Conservation (phyloP, 2,797 vertebrate genomes). For the Anniella stebbinsi region DNA sequence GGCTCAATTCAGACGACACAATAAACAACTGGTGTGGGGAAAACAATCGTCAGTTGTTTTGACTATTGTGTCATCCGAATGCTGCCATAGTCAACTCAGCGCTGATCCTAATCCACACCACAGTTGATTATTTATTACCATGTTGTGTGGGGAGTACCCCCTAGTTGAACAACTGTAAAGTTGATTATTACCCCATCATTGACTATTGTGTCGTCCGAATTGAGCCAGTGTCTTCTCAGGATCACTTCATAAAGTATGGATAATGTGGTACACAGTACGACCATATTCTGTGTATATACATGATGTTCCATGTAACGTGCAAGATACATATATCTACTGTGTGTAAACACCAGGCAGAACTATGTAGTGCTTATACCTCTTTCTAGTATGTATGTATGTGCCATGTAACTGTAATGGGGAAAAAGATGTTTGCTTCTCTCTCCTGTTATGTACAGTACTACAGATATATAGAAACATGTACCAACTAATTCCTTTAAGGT, state of each 20-base stretch:
- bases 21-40: no score
- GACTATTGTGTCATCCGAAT: no score
- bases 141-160: no score
- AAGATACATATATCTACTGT: neutral
- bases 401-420: neutral
- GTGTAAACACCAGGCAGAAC: neutral
- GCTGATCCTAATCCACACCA: no score
- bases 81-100: no score
- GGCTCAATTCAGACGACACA: no score
- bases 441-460: neutral
- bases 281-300: neutral
- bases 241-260: neutral
- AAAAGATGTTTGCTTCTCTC: neutral
- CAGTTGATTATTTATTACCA: no score
- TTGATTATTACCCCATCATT: no score
- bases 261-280: neutral
- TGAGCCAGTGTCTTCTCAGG: no score
- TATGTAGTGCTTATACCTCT: neutral
- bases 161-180: no score
- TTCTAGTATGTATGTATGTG: neutral
- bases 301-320: neutral
- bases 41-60: no score
- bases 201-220: no score
- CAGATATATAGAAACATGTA: neutral
- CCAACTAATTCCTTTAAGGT: neutral